A percentile compares a stretch with the other conserved stretches of the same genome.
Conservation (phyloP, 2,113 vertebrate species). For the Ptilonorhynchus violaceus region DNA sequence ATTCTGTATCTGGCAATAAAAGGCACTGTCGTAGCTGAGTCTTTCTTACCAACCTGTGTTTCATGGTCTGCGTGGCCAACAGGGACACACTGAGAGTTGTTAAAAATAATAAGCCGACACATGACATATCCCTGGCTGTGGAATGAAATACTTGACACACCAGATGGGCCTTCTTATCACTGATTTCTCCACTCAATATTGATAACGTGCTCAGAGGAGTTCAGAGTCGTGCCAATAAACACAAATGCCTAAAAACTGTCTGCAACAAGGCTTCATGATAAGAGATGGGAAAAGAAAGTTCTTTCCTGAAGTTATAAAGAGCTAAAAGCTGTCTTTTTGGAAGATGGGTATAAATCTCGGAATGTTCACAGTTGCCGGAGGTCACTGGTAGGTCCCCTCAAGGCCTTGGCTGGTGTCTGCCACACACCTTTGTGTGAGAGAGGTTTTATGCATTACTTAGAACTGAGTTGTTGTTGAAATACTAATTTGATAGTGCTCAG, state of each 20-base stretch:
- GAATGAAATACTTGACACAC: background rate
- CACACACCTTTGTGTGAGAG: background rate
- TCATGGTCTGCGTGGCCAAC: background rate
- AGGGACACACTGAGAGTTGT: background rate
- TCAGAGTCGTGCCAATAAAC: background rate
- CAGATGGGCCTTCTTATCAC: background rate
- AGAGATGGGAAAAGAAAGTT: background rate
- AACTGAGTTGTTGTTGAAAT: background rate
- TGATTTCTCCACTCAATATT: background rate
- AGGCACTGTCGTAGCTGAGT: background rate
- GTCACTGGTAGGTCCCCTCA: background rate
- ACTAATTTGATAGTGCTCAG: background rate
- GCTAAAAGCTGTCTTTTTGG: background rate
- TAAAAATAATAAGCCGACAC: background rate
- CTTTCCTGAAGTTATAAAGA: background rate
- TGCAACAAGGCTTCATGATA: background rate
- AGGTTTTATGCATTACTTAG: background rate
- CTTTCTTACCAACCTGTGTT: background rate
- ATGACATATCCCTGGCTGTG: background rate
- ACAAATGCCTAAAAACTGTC: background rate
- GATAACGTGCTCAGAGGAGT: background rate
- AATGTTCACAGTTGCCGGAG: background rate
- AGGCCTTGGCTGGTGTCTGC: background rate
- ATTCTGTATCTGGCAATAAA: background rate
- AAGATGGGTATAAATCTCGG: background rate